phyloP scores from a whole-genome alignment of 2,888 invertebrate genomes.

The Calameuta idolon region DNA sequence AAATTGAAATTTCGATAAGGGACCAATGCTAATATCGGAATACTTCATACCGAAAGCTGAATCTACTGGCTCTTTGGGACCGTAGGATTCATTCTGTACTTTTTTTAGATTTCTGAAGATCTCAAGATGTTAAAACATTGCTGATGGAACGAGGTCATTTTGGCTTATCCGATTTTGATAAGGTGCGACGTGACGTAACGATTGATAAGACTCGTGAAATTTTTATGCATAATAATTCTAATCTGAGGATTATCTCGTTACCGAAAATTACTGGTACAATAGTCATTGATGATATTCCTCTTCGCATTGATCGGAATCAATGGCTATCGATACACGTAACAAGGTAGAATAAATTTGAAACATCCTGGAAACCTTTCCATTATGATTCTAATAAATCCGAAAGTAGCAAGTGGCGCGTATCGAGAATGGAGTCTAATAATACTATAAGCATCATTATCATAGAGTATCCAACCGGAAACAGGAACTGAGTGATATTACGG shows the following conservation, averaged over 20 bases:
- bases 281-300: neutral
- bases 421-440: neutral
- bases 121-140: neutral
- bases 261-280: neutral
- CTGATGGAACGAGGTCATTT: neutral
- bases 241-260: neutral
- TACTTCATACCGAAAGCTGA: neutral
- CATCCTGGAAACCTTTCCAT: neutral
- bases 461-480: slow-evolving; percentile 36
- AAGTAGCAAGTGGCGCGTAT: neutral
- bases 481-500: slow-evolving; percentile 29
- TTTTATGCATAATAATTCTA: neutral
- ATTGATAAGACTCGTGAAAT: neutral
- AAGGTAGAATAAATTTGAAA: neutral
- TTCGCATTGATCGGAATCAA: neutral
- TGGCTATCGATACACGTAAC: neutral
- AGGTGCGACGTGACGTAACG: neutral
- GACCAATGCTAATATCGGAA: neutral
- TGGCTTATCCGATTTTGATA: neutral
- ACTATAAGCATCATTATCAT: slow-evolving; percentile 25
- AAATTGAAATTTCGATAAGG: neutral
- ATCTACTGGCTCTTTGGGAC: neutral
- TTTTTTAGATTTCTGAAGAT: neutral
- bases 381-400: neutral
- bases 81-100: neutral